Base-by-base conservation (phyloP, 2,888 invertebrate species). In the Archips crataeganus region DNA sequence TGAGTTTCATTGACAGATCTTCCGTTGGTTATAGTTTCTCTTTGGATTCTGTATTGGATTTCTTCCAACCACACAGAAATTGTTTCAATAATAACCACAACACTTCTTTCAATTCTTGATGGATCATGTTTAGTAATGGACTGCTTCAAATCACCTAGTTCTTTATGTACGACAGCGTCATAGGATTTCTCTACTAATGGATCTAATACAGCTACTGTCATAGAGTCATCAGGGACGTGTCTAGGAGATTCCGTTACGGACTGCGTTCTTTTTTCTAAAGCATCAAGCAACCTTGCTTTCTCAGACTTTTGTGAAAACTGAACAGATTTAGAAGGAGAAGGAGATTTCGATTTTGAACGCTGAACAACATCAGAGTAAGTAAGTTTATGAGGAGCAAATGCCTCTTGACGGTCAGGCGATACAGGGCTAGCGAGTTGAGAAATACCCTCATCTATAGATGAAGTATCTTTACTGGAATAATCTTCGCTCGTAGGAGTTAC, bases 31-130 rank as follows among this genome's bases (percentile, higher is more conserved):
- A 86, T 76, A 70, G 89, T 89, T 75, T 91, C 86, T 79, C 83
- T 87, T 75, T 92, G 96, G 63, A 98, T 97, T 80, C 96, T 96
- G 79, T 97, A 97, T 85, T 98, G 97, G 75, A 98, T 97, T 39
- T 97, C 97, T 90, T 98, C 97, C 60, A 98, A 87, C 97, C 98
- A 98, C 13, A 96, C 96, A 0, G 97, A 97, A 59, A 98, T 97
- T 0, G 96, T 97, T 87, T 98, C 97, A 63, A 98, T 96, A 0
- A 97, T 96, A 34, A 96, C 96, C 10, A 97, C 95, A 11, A 98
- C 95, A 59, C 96, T 96, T 79, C 96, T 96, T 86, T 97, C 97
- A 57, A 97, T 95, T 13, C 95, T 89, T 0, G 91, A 87, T 3
- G 95, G 90, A 84, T 97, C 95, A 54, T 95, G 94, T 75, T 87